These are phyloP conservation scores for Siniperca knerii DNA, from an alignment of 2,113 vertebrate species.

Conservation along the genomic window DNA sequence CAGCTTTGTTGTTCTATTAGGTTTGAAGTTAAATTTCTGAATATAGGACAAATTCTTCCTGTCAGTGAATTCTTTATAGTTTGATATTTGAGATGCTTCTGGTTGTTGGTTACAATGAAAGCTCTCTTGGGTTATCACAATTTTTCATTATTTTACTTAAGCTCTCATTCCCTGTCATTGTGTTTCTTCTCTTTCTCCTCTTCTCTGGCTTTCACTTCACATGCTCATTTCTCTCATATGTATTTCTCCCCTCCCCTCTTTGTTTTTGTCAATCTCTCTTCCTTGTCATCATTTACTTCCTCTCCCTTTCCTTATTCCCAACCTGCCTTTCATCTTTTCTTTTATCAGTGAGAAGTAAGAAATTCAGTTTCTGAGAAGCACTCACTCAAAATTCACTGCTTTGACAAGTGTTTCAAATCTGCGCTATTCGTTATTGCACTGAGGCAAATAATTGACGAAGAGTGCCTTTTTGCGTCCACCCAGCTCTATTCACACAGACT, in stretches of 20 bases:
- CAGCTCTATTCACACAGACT: slow-evolving; percentile 26
- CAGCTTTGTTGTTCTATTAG: slow-evolving; percentile 25
- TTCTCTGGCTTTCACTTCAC: slow-evolving; percentile 16
- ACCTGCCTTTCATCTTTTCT: slow-evolving; percentile 32
- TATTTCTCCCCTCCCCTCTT: slow-evolving; percentile 3
- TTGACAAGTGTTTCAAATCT: slow-evolving; percentile 59
- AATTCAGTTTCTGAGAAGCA: slow-evolving; percentile 47
- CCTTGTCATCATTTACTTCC: slow-evolving; percentile 43
- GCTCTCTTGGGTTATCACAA: background rate
- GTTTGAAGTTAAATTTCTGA: slow-evolving; percentile 19
- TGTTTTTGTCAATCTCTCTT: slow-evolving; percentile 37
- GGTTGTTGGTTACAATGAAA: slow-evolving; percentile 22
- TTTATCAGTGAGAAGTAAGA: slow-evolving; percentile 44
- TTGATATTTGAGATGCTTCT: slow-evolving; percentile 35
- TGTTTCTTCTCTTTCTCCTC: slow-evolving; percentile 25
- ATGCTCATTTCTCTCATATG: slow-evolving; percentile 7
- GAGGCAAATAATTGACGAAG: slow-evolving; percentile 72
- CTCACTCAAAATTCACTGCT: slow-evolving; percentile 14
- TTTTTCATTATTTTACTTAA: slow-evolving; percentile 18
- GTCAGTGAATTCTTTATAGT: slow-evolving; percentile 19
- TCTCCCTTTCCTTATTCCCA: slow-evolving; percentile 21
- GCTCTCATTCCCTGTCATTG: slow-evolving; percentile 23
- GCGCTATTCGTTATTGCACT: slow-evolving; percentile 54
- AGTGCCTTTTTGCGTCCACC: slow-evolving; percentile 65
- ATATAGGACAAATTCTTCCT: background rate